Percentiles rank a stretch among this genome's conserved stretches.
These are phyloP conservation scores for Leptinotarsa lineolata DNA, from an alignment of 1,140 invertebrate species.

Conservation along the genomic window DNA sequence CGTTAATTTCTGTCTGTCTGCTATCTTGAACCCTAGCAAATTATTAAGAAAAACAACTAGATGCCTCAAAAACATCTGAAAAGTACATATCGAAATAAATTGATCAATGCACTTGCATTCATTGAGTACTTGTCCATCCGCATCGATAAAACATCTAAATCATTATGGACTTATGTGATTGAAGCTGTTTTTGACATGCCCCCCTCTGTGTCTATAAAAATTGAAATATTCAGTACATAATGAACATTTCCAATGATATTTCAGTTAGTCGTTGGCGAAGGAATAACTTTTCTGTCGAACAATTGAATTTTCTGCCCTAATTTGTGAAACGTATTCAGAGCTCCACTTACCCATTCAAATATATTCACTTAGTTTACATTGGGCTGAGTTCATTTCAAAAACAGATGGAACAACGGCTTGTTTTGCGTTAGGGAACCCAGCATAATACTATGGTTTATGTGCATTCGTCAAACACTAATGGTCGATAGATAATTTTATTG, in stretches of 20 bases:
- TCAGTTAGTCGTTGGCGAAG: not conserved
- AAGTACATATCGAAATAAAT: too few species aligned
- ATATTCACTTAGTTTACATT: conserved; percentile 19
- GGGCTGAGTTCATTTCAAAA: conserved; percentile 16
- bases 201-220: too few species aligned
- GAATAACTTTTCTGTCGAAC: conserved; percentile 1
- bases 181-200: too few species aligned
- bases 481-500: too few species aligned
- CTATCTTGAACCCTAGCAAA: too few species aligned
- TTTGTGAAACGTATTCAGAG: conserved; percentile 4
- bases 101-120: too few species aligned
- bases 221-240: not conserved
- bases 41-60: too few species aligned
- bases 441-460: not conserved
- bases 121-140: too few species aligned
- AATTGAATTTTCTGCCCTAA: conserved; percentile 14
- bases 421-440: not conserved
- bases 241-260: not conserved
- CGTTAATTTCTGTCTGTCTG: too few species aligned
- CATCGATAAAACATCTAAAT: too few species aligned
- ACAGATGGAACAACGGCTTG: not conserved
- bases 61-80: too few species aligned
- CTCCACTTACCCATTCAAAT: conserved; percentile 10
- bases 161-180: too few species aligned
- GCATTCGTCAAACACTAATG: not conserved